Evolutionary conservation across 2,113 vertebrate genomes (phyloP).

Genomic region (Tapirus terrestris): DNA sequence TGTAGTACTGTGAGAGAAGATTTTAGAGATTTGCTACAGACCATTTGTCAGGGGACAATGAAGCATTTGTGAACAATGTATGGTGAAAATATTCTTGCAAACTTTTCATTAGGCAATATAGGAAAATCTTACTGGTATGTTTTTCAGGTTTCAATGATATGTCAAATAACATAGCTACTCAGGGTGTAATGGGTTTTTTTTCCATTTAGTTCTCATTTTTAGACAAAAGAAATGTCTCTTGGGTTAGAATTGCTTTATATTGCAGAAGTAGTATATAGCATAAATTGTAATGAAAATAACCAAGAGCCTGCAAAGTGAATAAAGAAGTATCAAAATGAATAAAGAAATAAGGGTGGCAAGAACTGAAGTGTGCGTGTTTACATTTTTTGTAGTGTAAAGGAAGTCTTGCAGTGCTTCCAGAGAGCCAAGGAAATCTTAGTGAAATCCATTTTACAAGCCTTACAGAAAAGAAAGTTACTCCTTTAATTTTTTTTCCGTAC

Average conservation of each 20-base stretch:
- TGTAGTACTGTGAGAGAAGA: constrained; percentile 78
- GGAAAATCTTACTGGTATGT: constrained; percentile 63
- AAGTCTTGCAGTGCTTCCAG: not conserved
- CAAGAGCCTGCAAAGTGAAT: constrained; percentile 27
- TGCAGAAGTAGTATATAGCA: not conserved
- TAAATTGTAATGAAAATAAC: constrained; percentile 55
- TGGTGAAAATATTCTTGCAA: constrained; percentile 70
- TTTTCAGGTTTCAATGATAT: constrained; percentile 65
- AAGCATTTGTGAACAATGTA: constrained; percentile 78
- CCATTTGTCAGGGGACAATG: constrained; percentile 84
- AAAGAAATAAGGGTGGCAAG: not conserved
- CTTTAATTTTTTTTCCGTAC: not conserved
- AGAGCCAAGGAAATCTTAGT: not conserved
- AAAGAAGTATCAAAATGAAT: constrained; percentile 21
- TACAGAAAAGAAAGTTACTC: not conserved
- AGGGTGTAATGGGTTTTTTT: constrained; percentile 63
- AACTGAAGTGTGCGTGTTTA: not conserved
- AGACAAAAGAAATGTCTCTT: constrained; percentile 60
- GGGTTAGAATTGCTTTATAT: constrained; percentile 46
- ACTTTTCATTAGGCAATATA: constrained; percentile 73
- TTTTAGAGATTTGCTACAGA: constrained; percentile 84
- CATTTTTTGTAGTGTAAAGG: not conserved
- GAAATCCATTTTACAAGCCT: not conserved
- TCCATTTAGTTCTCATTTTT: constrained; percentile 78
- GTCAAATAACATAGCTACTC: constrained; percentile 78